Conservation (phyloP, 2,797 vertebrate species). For the Sarcophilus harrisii region DNA sequence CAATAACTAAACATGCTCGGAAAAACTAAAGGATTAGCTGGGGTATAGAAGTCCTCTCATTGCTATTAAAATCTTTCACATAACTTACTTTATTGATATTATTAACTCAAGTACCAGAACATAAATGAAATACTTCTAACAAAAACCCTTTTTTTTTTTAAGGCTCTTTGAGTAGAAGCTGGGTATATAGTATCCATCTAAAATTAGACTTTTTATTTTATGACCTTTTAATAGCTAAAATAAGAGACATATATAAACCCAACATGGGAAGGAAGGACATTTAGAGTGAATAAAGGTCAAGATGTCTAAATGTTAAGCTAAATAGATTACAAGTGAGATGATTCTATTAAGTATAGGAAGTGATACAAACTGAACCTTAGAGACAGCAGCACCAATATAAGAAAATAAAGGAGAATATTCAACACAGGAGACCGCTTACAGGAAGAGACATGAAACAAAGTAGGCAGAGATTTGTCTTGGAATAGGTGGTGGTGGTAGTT, state of each 20-base stretch:
- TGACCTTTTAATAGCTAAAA: neutral
- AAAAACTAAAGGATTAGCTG: neutral
- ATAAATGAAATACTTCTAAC: neutral
- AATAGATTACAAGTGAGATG: neutral
- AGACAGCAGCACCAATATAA: neutral
- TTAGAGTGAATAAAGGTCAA: neutral
- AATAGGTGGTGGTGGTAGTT: neutral
- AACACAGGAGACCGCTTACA: neutral
- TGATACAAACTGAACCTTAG: neutral
- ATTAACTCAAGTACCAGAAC: neutral
- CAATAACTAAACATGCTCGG: neutral
- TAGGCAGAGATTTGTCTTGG: neutral
- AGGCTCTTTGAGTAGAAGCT: neutral
- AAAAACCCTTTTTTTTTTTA: no score
- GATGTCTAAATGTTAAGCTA: neutral
- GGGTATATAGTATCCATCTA: neutral
- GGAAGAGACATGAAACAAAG: neutral
- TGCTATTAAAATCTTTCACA: neutral
- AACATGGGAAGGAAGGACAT: neutral
- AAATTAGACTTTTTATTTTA: neutral
- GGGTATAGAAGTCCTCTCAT: neutral
- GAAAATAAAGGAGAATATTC: neutral
- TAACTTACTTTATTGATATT: slow-evolving; percentile 1
- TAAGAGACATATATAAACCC: neutral
- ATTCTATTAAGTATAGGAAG: neutral